Evolutionary conservation across 1,140 invertebrate genomes (phyloP), one percentile per base, ranked within the genome.

Genomic region (Phymorhynchus buccinoides): DNA sequence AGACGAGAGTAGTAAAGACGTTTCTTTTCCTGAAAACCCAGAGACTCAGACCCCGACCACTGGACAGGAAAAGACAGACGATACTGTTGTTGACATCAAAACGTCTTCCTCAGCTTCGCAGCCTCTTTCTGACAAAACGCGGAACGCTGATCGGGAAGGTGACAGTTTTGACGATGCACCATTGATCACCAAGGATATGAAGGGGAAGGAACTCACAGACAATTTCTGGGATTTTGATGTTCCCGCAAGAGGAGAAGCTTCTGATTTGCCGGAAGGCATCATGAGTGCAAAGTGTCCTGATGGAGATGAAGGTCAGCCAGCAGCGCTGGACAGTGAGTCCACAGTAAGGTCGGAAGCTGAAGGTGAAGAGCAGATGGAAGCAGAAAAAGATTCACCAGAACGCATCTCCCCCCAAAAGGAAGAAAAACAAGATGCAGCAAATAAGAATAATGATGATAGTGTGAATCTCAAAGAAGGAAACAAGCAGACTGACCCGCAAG

Each of bases 181-280:
- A n/a, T 32, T 56, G 32, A 18, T 52, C 77, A 48, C 12, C 7
- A 9, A 3, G 42, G 44, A 56, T 14, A 68, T 71, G 62, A 73
- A 0, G 3, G 66, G 39, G 81, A 71, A 32, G 66, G 16, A 83
- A 32, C 52, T 39, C 27, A 52, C 1, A 6, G 81, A 83, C 44
- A 66, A 83, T 44, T 83, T 41, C 66, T 83, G 81, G 81, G 62
- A 83, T 83, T 83, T 83, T 71, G 62, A 71, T n/a, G n/a, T 18
- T 6, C 42, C 71, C 27, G 44, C n/a, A 77, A 27, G n/a, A 2
- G 44, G 30, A 30, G 71, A 77, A n/a, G 27, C 39, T 48, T 7
- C 39, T 16, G 3, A 39, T 52, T 12, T 41, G 37, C 37, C 30
- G 16, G 68, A 83, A 22, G 14, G 6, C 35, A 82, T n/a, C 18